Conservation (phyloP, 2,888 invertebrate species). For the Morpho deidamia region DNA sequence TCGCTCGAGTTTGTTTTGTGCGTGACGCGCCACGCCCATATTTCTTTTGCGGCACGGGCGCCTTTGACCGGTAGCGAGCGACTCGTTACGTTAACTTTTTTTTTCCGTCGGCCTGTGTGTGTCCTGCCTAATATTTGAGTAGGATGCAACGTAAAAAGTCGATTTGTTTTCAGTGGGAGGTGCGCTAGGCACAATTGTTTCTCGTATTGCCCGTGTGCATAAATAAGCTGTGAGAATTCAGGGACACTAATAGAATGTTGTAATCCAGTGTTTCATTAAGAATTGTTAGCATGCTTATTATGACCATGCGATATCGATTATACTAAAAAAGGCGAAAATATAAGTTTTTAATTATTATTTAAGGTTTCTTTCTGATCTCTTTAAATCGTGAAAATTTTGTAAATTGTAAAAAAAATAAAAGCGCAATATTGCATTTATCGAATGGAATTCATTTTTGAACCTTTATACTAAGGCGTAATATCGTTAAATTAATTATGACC, state of each 20-base stretch:
- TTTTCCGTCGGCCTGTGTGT: constrained; percentile 63
- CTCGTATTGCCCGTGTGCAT: constrained; percentile 40
- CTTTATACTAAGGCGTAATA: no score
- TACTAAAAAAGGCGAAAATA: no score
- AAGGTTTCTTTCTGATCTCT: no score
- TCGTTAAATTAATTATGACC: no score
- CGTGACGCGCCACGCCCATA: constrained; percentile 73
- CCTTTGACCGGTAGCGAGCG: constrained; percentile 72
- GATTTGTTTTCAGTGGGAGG: constrained; percentile 57
- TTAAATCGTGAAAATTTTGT: no score
- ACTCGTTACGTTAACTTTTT: constrained; percentile 70
- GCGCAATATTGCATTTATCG: no score
- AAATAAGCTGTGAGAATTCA: constrained; percentile 14
- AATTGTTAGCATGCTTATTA: no score
- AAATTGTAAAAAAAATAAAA: no score
- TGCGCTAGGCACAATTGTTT: constrained; percentile 42
- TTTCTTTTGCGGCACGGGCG: constrained; percentile 41
- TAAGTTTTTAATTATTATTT: no score
- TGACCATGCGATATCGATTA: no score
- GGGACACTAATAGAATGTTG: background rate
- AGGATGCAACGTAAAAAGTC: constrained; percentile 51
- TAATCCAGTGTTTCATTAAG: no score
- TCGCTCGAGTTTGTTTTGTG: constrained; percentile 70
- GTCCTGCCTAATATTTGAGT: constrained; percentile 71
- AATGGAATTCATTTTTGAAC: no score